Percentiles rank a stretch among this genome's conserved stretches.
Conservation (phyloP, 2,797 vertebrate species). For the Ibycter americanus region DNA sequence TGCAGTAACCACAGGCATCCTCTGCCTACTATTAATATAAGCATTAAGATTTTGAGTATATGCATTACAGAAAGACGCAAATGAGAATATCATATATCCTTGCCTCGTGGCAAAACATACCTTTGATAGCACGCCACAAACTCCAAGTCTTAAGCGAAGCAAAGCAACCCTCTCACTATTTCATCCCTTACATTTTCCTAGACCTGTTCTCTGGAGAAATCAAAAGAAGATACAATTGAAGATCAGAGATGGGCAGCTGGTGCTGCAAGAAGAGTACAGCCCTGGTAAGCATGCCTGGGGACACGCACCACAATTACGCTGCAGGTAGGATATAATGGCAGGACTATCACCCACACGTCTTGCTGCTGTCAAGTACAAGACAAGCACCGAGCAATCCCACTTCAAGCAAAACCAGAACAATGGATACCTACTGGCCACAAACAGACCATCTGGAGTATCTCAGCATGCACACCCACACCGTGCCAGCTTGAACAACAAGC, state of each 20-base stretch:
- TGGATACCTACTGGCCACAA: not conserved
- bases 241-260: not conserved
- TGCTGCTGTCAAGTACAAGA: not conserved
- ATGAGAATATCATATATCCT: not conserved
- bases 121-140: not conserved
- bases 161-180: not conserved
- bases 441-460: not conserved
- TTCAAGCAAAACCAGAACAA: not conserved
- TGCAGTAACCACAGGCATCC: not conserved
- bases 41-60: not conserved
- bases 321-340: not conserved
- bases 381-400: not conserved
- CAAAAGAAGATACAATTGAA: not conserved
- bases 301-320: fast-evolving
- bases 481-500: not conserved
- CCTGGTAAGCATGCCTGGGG: fast-evolving
- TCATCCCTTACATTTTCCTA: not conserved
- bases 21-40: not conserved
- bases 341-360: not conserved
- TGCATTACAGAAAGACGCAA: not conserved
- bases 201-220: not conserved
- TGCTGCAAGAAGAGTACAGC: not conserved
- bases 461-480: not conserved
- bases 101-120: not conserved
- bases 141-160: not conserved